phyloP scores from a whole-genome alignment of 2,888 invertebrate genomes.

The Luffia ferchaultella region DNA sequence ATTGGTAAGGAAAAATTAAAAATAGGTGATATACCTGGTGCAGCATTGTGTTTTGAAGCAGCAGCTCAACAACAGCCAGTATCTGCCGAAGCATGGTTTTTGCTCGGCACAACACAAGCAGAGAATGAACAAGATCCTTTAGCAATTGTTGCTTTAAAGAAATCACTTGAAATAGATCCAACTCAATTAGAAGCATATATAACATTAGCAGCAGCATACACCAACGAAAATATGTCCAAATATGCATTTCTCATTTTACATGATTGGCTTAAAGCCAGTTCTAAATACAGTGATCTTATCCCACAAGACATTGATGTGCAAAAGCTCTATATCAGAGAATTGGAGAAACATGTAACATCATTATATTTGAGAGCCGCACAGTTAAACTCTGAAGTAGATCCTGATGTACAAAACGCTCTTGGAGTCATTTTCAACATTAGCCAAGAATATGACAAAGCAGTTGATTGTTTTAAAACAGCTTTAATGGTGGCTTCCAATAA shows the following conservation, averaged over 20 bases:
- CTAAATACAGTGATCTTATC: constrained; percentile 81
- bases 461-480: constrained; percentile 94
- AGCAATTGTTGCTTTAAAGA: constrained; percentile 91
- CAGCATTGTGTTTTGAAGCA: constrained; percentile 95
- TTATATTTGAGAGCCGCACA: constrained; percentile 83
- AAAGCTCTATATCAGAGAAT: constrained; percentile 47
- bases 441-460: constrained; percentile 94
- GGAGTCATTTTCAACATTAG: constrained; percentile 96
- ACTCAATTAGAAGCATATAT: constrained; percentile 85
- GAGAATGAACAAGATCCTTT: constrained; percentile 97
- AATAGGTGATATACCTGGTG: constrained; percentile 92
- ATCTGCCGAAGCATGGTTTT: constrained; percentile 85
- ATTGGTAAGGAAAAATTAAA: constrained; percentile 85
- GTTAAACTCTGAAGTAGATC: constrained; percentile 79
- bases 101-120: constrained; percentile 91
- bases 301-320: constrained; percentile 55
- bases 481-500: constrained; percentile 82
- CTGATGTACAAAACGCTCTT: constrained; percentile 92
- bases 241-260: constrained; percentile 86
- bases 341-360: constrained; percentile 72
- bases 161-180: constrained; percentile 82
- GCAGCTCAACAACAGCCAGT: constrained; percentile 85
- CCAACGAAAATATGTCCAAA: constrained; percentile 94
- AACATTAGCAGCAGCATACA: constrained; percentile 92
- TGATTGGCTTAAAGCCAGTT: constrained; percentile 81